Conservation (phyloP, 2,113 vertebrate species). For the Potamarius usumacintae region DNA sequence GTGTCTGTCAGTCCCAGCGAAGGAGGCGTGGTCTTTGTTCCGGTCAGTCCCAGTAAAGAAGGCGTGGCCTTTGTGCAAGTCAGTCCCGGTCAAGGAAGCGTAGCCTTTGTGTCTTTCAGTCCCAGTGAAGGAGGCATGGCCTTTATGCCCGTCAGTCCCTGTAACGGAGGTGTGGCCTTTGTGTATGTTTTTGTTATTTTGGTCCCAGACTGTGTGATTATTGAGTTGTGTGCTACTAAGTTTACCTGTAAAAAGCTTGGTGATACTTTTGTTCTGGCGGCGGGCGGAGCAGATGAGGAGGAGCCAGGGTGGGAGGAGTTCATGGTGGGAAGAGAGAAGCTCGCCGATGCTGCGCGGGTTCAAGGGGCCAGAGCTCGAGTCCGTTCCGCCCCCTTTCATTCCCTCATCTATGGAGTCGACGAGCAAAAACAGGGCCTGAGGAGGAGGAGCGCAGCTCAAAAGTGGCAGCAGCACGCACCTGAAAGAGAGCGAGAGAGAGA, state of each 20-base stretch:
- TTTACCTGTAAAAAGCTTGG: slow-evolving; percentile 94
- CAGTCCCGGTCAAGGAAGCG: neutral
- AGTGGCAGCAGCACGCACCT: slow-evolving; percentile 92
- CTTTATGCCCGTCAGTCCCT: neutral
- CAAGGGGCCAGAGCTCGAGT: slow-evolving; percentile 75
- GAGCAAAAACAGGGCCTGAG: slow-evolving; percentile 87
- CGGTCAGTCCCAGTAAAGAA: neutral
- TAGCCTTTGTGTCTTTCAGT: neutral
- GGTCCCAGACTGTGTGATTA: neutral
- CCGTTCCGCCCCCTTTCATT: slow-evolving; percentile 78
- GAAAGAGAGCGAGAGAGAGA: slow-evolving; percentile 5
- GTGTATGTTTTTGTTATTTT: neutral
- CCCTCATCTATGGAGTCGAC: slow-evolving; percentile 94
- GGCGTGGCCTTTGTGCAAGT: neutral
- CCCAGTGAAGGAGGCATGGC: neutral
- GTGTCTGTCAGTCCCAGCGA: neutral
- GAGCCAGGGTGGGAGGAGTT: slow-evolving; percentile 95
- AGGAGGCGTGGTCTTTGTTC: neutral
- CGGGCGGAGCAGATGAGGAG: slow-evolving; percentile 93
- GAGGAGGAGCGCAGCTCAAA: slow-evolving; percentile 83
- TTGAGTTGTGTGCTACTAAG: neutral
- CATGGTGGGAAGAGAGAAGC: slow-evolving; percentile 89
- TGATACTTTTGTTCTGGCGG: slow-evolving; percentile 93
- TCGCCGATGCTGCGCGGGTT: slow-evolving; percentile 88
- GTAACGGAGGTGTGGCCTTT: neutral